Evolutionary conservation across 2,888 invertebrate species (phyloP).

Genomic region (Xylota sylvarum): DNA sequence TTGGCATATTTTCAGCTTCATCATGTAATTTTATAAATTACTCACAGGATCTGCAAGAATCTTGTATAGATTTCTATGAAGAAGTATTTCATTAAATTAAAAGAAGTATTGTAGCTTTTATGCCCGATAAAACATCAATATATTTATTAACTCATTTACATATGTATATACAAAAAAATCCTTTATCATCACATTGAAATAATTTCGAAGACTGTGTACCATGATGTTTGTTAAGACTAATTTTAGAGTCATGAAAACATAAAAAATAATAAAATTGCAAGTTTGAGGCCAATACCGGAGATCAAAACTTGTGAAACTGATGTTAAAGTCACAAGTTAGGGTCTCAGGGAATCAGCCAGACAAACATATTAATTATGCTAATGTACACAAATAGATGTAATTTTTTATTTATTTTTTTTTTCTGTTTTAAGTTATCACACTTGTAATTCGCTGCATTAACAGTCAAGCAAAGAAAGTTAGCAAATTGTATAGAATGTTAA

Average conservation of each 20-base stretch:
- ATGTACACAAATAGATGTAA: not conserved
- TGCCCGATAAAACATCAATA: not conserved
- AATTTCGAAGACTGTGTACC: not conserved
- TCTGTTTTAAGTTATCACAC: conserved; percentile 10
- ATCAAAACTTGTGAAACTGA: conserved; percentile 86
- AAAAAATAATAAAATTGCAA: conserved; percentile 79
- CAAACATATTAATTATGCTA: conserved; percentile 82
- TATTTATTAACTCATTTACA: not conserved
- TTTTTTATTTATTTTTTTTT: not conserved
- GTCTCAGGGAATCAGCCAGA: conserved; percentile 86
- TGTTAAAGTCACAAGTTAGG: conserved; percentile 85
- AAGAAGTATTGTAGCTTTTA: no score
- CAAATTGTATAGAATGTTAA: conserved; percentile 84
- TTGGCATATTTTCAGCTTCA: no score
- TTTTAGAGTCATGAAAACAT: conserved; percentile 5
- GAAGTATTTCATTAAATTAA: no score
- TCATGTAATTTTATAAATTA: no score
- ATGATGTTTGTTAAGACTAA: not conserved
- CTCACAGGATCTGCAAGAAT: no score
- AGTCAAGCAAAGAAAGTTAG: conserved; percentile 85
- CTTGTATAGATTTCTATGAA: no score
- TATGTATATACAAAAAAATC: no score
- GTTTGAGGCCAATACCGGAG: conserved; percentile 86
- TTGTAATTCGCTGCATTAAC: conserved; percentile 68
- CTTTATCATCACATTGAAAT: not conserved